phyloP scores from a whole-genome alignment of 92 coral and sea anemone genomes.

The Hydrozoanthus gracilis region DNA sequence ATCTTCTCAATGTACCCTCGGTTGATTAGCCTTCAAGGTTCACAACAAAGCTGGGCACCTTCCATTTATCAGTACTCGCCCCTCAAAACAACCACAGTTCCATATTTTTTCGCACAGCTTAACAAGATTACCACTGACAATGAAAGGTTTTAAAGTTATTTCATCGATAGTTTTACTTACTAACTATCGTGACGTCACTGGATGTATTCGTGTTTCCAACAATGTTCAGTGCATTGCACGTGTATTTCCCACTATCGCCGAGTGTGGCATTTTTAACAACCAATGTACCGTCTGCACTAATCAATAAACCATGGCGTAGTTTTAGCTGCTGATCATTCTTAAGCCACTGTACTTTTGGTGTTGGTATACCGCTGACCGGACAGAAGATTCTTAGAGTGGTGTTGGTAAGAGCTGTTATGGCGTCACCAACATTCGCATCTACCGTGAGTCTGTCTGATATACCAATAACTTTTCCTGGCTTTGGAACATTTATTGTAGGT shows the following conservation, averaged over 20 bases:
- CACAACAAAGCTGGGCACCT: too few species aligned
- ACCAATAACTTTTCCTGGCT: not conserved
- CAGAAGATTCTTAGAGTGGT: conserved; percentile 40
- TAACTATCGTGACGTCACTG: conserved; percentile 40
- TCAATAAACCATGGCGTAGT: conserved; percentile 10
- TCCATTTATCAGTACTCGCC: too few species aligned
- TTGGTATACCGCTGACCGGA: conserved; percentile 47
- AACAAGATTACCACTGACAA: not conserved
- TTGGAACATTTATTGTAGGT: conserved; percentile 31
- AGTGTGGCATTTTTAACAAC: not conserved
- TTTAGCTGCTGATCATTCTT: conserved; percentile 33
- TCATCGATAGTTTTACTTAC: conserved; percentile 7
- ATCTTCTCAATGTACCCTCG: too few species aligned
- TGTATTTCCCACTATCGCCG: conserved; percentile 29
- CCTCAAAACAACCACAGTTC: too few species aligned
- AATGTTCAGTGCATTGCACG: conserved; percentile 26
- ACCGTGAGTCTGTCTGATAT: not conserved
- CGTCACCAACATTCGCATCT: conserved; percentile 10
- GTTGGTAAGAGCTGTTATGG: conserved; percentile 20
- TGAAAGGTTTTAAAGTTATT: too few species aligned
- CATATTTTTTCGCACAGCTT: too few species aligned
- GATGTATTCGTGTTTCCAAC: conserved; percentile 24
- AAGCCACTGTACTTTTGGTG: conserved; percentile 46
- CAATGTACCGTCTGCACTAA: conserved; percentile 38
- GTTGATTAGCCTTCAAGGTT: too few species aligned